These are phyloP conservation scores for Archips xylosteana DNA, from an alignment of 2,888 invertebrate genomes.

Conservation along the genomic window DNA sequence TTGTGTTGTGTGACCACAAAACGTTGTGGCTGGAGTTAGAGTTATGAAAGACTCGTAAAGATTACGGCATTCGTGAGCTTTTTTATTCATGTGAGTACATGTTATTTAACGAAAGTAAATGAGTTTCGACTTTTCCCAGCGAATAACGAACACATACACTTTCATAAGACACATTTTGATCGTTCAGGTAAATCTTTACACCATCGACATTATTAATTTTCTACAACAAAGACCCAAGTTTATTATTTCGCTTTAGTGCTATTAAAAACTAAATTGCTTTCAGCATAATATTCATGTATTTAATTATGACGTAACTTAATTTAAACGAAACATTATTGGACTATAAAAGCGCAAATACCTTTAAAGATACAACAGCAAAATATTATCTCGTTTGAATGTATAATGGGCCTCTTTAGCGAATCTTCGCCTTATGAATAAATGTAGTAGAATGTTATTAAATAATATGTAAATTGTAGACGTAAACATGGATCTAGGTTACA, in stretches of 20 bases:
- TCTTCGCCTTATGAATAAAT: constrained; percentile 37
- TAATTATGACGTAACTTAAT: constrained; percentile 5
- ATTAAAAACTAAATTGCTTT: neutral
- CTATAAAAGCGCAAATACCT: neutral
- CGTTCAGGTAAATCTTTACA: too few relatives aligned
- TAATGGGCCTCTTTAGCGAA: constrained; percentile 31
- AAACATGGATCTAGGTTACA: constrained; percentile 9
- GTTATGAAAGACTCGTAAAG: neutral
- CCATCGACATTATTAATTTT: too few relatives aligned
- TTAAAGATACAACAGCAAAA: constrained; percentile 23
- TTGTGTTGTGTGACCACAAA: neutral
- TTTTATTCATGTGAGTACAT: neutral
- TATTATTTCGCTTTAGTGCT: neutral
- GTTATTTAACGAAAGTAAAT: too few relatives aligned
- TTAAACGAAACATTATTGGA: constrained; percentile 5
- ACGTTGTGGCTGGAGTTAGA: neutral
- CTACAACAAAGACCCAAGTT: neutral
- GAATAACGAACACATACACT: too few relatives aligned
- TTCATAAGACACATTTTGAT: too few relatives aligned
- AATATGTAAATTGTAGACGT: constrained; percentile 27
- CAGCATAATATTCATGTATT: neutral
- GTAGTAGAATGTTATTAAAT: constrained; percentile 26
- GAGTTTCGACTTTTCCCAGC: too few relatives aligned
- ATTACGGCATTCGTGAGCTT: neutral
- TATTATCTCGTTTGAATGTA: constrained; percentile 35